These are phyloP conservation scores for Halotydeus destructor DNA, from an alignment of 1,140 invertebrate genomes.

Conservation along the genomic window DNA sequence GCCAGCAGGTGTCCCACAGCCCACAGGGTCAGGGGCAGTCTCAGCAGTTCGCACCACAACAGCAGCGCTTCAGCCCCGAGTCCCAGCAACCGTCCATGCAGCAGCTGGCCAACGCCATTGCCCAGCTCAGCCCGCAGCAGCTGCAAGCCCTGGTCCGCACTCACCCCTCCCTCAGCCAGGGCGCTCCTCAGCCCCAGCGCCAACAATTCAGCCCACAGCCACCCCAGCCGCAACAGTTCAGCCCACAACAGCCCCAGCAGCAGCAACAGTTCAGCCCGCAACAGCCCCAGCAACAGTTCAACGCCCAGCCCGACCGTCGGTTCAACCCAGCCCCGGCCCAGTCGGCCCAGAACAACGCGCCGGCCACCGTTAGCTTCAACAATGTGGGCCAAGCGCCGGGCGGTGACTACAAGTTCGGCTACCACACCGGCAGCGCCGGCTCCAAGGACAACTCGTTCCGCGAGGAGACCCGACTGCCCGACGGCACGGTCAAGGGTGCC, in stretches of 20 bases:
- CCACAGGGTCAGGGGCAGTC: too few relatives aligned
- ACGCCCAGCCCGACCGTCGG: not conserved
- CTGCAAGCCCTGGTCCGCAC: too few relatives aligned
- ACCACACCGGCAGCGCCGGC: conserved; percentile 19
- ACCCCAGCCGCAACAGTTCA: not conserved
- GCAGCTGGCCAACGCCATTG: too few relatives aligned
- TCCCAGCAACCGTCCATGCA: too few relatives aligned
- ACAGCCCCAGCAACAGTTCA: not conserved
- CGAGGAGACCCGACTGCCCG: conserved; percentile 18
- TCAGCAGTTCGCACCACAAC: too few relatives aligned
- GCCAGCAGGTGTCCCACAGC: too few relatives aligned
- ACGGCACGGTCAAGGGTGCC: conserved; percentile 30
- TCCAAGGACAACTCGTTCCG: conserved; percentile 19
- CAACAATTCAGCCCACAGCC: not conserved
- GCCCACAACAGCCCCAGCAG: not conserved
- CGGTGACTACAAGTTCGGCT: conserved; percentile 17
- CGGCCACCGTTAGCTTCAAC: conserved; percentile 12
- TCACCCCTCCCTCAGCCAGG: not conserved
- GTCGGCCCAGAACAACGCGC: conserved; percentile 5
- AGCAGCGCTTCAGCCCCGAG: too few relatives aligned
- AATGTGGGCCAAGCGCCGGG: conserved; percentile 12
- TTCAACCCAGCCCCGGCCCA: not conserved
- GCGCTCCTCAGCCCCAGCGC: not conserved
- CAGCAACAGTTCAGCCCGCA: not conserved
- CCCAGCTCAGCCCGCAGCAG: too few relatives aligned